Evolutionary conservation across 2,888 invertebrate genomes (phyloP), one percentile per base, ranked within the genome.

Genomic region (Xanthorhoe designata): DNA sequence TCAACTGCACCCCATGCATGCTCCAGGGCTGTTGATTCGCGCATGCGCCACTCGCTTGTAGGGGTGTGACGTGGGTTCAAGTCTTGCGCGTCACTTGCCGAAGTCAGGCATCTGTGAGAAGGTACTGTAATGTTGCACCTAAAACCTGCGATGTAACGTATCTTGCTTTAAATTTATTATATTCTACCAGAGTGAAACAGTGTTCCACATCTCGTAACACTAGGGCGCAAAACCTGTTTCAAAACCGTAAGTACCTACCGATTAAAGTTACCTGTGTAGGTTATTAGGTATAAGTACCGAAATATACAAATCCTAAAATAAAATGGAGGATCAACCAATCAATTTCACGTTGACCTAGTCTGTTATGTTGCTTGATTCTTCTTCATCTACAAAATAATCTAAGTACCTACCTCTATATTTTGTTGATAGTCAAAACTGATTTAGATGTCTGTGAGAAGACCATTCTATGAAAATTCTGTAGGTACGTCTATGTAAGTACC

Each of bases 291-390:
- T 24, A n/a, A n/a, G n/a, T 24, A 24, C 24, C 24, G 2, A 10
- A 38, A 38, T 42, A 42, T 42, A 10, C 38, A 42, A 42, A 3
- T 42, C 38, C 38, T 0, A 9, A 13, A 13, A 42, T 42, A 42
- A 42, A 42, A 42, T 42, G 38, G 38, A 42, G 13, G 38, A 13
- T 42, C 38, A 42, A 42, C 13, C 38, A 42, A 42, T 42, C 38
- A 42, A 42, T 42, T 42, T 42, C 38, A 42, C 38, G 38, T 42
- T 42, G 38, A 42, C 38, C 38, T 42, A 42, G 38, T 42, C 38
- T 42, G 38, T 42, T 13, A 13, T 42, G 13, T 42, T 32, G 13
- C 13, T 42, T 42, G 38, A 42, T 42, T 3, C 24, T 3, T 24
- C n/a, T 35, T 35, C 35, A 10, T 35, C 9, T 1, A 7, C 9